These are phyloP conservation scores for Lepus oiostolus DNA, from an alignment of 2,797 vertebrate species.

Conservation along the genomic window DNA sequence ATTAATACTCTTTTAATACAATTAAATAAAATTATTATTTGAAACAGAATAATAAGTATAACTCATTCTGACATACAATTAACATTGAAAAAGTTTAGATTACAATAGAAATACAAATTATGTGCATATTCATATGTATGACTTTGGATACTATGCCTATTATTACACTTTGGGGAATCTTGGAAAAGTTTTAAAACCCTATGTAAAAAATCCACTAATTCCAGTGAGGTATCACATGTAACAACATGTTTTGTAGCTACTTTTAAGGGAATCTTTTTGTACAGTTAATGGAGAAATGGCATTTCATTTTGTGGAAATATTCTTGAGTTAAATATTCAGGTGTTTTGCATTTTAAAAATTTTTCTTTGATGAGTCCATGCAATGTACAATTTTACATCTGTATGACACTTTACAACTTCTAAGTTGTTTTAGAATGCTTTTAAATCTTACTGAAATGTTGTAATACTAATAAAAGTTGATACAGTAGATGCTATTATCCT, in stretches of 20 bases:
- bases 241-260: background rate
- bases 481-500: background rate
- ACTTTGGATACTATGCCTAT: background rate
- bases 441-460: background rate
- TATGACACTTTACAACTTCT: background rate
- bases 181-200: background rate
- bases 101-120: background rate
- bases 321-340: background rate
- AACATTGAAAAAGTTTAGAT: background rate
- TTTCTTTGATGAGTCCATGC: background rate
- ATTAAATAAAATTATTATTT: background rate
- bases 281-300: background rate
- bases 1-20: background rate
- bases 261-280: conserved; percentile 19
- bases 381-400: background rate
- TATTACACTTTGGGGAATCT: background rate
- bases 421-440: background rate
- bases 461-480: background rate
- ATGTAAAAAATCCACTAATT: background rate
- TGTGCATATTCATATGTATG: background rate
- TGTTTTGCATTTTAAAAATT: background rate
- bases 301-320: background rate
- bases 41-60: background rate
- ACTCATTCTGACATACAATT: background rate
- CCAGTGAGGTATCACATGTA: background rate